Base-by-base conservation (phyloP, 2,113 vertebrate genomes). In the Prunella fulvescens region DNA sequence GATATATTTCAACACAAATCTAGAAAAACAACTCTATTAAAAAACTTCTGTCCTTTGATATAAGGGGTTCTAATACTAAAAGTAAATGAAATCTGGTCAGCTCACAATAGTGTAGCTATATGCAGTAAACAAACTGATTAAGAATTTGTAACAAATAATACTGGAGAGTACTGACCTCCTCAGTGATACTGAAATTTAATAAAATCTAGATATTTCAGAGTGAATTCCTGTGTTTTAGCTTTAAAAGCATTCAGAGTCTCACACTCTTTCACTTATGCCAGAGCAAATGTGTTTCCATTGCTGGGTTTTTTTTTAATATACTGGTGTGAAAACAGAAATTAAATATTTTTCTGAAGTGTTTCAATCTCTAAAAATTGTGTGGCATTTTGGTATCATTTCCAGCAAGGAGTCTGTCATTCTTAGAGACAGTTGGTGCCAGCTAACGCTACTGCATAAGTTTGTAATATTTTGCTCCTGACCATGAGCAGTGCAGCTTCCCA, bases 291-390 rank as follows among this genome's bases (percentile, higher is more conserved):
- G 25, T 83, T 95, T 84, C 86, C 47, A 25, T 86, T 2, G 11
- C 53, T 71, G 29, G 2, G 3, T 24, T 60, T 35, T 35, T 96
- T 72, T 70, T 85, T 18, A 58, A 79, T 61, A 81, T 50, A 7
- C 62, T 94, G 83, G 37, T 14, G 22, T 73, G 58, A 88, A 93
- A 97, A 92, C 62, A 95, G 66, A 86, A 96, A 93, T 93, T 26
- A 83, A 86, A 74, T 90, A 57, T 81, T 94, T 96, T 92, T 37
- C 72, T 80, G 50, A 95, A 92, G 37, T 45, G 57, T 57, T 92
- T 67, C 81, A 93, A 28, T 79, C 14, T 92, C 88, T 92, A 79
- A 82, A 97, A 96, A 64, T 83, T 91, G 78, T 87, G 71, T 89
- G 61, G 66, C 73, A 78, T 91, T 93, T 92, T 51, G 14, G 35